phyloP scores from a whole-genome alignment of 2,797 vertebrate genomes.

The Hydrolagus colliei region DNA sequence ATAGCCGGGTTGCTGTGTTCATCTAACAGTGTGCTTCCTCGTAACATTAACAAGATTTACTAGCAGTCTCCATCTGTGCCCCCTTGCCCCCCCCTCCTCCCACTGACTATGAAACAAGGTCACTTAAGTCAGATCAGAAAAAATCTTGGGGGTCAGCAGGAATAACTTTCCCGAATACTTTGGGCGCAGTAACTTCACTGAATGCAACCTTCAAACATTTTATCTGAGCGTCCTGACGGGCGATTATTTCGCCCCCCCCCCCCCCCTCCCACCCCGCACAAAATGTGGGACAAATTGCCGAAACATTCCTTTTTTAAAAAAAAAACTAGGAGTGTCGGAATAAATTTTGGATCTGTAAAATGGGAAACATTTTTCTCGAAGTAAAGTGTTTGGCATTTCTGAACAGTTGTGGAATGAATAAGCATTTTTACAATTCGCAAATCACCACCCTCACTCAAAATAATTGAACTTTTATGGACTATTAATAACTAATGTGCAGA shows the following conservation, averaged over 20 bases:
- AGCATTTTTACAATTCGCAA: neutral
- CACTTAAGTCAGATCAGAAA: conserved; percentile 51
- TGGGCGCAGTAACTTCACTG: conserved; percentile 39
- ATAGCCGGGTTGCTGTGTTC: conserved; percentile 51
- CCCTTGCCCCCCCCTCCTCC: conserved; percentile 43
- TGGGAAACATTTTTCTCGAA: neutral
- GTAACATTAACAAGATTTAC: conserved; percentile 66
- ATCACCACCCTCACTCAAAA: neutral
- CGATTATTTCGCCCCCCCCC: neutral
- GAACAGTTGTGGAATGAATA: neutral
- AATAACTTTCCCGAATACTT: conserved; percentile 49
- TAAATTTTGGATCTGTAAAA: neutral
- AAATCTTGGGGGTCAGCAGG: conserved; percentile 45
- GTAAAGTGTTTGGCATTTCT: neutral
- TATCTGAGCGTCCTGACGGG: neutral
- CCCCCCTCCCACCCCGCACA: no score
- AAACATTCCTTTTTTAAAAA: neutral
- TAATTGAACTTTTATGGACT: conserved; percentile 14
- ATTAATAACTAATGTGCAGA: conserved; percentile 19
- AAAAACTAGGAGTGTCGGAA: neutral
- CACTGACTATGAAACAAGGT: conserved; percentile 53
- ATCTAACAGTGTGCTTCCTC: conserved; percentile 57
- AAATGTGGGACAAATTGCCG: neutral
- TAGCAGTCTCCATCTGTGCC: conserved; percentile 63
- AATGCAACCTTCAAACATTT: neutral